Percentiles rank a stretch among this genome's conserved stretches.
These are phyloP conservation scores for Etheostoma cragini DNA, from an alignment of 2,113 vertebrate genomes.

Conservation along the genomic window DNA sequence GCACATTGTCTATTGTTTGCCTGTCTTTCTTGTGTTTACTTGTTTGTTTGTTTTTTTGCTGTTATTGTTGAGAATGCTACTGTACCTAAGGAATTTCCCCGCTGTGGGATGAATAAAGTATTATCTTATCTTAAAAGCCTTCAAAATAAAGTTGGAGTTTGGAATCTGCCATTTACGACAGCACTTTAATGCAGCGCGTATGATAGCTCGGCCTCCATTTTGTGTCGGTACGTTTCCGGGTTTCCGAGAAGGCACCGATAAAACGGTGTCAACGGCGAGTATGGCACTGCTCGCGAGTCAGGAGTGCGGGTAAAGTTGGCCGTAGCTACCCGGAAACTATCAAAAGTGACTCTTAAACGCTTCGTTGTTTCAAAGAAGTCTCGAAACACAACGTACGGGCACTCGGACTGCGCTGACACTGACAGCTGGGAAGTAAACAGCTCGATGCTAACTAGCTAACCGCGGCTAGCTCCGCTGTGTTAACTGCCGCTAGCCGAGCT, in stretches of 20 bases:
- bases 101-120: too few species aligned
- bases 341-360: background rate
- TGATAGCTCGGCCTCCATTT: conserved; percentile 81
- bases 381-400: background rate
- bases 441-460: conserved; percentile 59
- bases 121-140: too few species aligned
- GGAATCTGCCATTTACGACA: background rate
- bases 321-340: background rate
- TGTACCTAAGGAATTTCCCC: too few species aligned
- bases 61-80: too few species aligned
- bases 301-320: conserved; percentile 64
- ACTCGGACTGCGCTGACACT: conserved; percentile 55
- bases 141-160: background rate
- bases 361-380: background rate
- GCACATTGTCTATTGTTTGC: too few species aligned
- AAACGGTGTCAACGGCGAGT: conserved; percentile 55
- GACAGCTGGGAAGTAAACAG: conserved; percentile 78
- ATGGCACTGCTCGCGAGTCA: conserved; percentile 57
- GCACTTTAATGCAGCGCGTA: conserved; percentile 43
- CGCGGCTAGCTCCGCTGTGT: conserved; percentile 28
- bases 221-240: conserved; percentile 81
- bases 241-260: conserved; percentile 70
- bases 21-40: too few species aligned
- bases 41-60: too few species aligned
- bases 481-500: conserved; percentile 26